Evolutionary conservation across 2,797 vertebrate genomes (phyloP).

Genomic region (Petrocephalus sullivani): DNA sequence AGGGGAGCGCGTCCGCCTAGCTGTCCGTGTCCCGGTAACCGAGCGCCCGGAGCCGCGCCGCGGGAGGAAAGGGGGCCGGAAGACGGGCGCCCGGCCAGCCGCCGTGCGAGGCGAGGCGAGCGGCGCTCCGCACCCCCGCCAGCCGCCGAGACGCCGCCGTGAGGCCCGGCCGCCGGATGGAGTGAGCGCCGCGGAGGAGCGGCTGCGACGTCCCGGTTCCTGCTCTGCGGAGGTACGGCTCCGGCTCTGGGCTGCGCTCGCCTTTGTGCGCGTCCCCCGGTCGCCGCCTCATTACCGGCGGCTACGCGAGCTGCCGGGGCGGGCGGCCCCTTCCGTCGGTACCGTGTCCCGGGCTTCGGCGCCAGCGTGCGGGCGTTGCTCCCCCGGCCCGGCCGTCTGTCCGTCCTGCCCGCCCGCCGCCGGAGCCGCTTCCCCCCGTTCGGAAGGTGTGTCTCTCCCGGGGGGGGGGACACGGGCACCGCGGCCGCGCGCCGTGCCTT

Average conservation of each 20-base stretch:
- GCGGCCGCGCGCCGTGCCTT: background rate
- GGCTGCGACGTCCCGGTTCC: background rate
- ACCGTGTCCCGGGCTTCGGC: background rate
- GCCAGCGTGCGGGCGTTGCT: background rate
- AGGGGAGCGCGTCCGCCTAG: background rate
- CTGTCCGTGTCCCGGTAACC: background rate
- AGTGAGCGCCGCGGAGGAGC: background rate
- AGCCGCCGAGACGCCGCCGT: slow-evolving; percentile 23
- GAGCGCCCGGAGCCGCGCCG: background rate
- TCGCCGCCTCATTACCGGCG: background rate
- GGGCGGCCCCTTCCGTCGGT: background rate
- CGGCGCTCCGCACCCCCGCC: background rate
- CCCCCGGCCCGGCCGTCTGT: no score
- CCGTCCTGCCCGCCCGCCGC: no score
- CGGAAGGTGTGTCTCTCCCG: background rate
- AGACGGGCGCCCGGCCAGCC: background rate
- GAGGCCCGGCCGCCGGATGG: slow-evolving; percentile 37
- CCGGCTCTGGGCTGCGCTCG: background rate
- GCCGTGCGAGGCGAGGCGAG: background rate
- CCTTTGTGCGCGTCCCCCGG: background rate
- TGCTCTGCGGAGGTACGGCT: background rate
- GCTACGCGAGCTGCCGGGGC: background rate
- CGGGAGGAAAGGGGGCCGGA: background rate
- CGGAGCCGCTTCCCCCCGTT: background rate
- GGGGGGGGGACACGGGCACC: background rate